Evolutionary conservation across 2,797 vertebrate genomes (phyloP).

Genomic region (Esox masquinongy): DNA sequence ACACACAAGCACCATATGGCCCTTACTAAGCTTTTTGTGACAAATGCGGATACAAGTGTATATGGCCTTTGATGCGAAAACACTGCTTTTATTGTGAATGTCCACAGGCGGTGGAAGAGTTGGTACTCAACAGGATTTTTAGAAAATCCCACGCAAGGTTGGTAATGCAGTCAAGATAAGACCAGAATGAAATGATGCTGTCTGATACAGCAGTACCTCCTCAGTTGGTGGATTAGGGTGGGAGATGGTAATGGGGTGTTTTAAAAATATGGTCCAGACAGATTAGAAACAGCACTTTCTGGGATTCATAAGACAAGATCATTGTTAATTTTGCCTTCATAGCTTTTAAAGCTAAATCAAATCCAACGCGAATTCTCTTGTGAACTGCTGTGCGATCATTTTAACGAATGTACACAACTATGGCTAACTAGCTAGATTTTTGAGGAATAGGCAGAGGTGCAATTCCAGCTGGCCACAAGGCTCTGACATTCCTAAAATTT

Average conservation of each 20-base stretch:
- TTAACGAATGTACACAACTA: too few relatives aligned
- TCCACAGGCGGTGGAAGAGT: neutral
- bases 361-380: too few relatives aligned
- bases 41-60: neutral
- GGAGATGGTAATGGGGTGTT: constrained; percentile 16
- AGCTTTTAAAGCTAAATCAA: too few relatives aligned
- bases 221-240: constrained; percentile 13
- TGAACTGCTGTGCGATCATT: too few relatives aligned
- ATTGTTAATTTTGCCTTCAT: too few relatives aligned
- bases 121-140: neutral
- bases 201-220: constrained; percentile 7
- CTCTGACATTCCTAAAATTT: too few relatives aligned
- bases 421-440: too few relatives aligned
- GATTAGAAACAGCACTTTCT: constrained; percentile 23
- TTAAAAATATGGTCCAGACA: constrained; percentile 1
- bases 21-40: constrained; percentile 1
- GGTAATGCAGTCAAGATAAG: neutral
- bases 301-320: constrained; percentile 2
- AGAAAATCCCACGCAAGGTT: neutral
- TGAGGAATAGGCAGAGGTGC: too few relatives aligned
- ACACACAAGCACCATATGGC: constrained; percentile 9
- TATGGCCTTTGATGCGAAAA: neutral
- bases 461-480: too few relatives aligned
- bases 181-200: constrained; percentile 8
- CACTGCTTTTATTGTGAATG: neutral